Base-by-base conservation (phyloP, 1,140 invertebrate genomes). In the Sycophila sp. region DNA sequence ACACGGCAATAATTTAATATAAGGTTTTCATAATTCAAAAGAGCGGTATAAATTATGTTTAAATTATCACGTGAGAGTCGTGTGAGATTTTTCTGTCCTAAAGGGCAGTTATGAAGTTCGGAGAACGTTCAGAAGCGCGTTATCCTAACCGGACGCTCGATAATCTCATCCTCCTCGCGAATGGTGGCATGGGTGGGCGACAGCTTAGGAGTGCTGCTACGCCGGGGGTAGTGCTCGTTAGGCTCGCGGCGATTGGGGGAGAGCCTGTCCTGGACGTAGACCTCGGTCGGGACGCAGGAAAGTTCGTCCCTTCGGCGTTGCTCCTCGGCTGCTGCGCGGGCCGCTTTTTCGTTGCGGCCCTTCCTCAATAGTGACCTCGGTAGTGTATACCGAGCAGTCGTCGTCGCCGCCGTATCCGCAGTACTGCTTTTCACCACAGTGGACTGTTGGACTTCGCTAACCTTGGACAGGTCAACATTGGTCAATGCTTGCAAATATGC, bases 181-280 rank as follows among this genome's bases (percentile, higher is more conserved):
- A 64, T 85, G 2, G 80, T 83, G 1, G 75, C 72, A 30, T 85
- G 79, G 1, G 76, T 76, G 4, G 77, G 75, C 32, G 77, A 72
- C n/a, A 83, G 47, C 38, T 68, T 81, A 2, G 81, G 85, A 28
- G 77, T 85, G 6, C 69, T 63, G 8, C 71, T 65, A 19, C 75
- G 74, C 10, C 78, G 74, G 1, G 76, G 80, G 75, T 83, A 85
- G 28, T 72, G 71, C 70, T 84, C 82, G 49, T 85, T 75, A 8
- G 75, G 80, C 19, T 74, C 70, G 19, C 68, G 65, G 65, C 62
- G 72, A 42, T 0, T 59, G 1, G 80, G 74, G 0, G 79, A 75
- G 0, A 78, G 38, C 17, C 73, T 69, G 42, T 65, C 75, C 62
- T 81, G 79, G 19, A 82, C 77, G 68, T 82, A 81, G 26, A 84